A percentile compares a stretch with the other conserved stretches of the same genome.
Conservation (phyloP, 2,113 vertebrate species). For the Rhineura floridana region DNA sequence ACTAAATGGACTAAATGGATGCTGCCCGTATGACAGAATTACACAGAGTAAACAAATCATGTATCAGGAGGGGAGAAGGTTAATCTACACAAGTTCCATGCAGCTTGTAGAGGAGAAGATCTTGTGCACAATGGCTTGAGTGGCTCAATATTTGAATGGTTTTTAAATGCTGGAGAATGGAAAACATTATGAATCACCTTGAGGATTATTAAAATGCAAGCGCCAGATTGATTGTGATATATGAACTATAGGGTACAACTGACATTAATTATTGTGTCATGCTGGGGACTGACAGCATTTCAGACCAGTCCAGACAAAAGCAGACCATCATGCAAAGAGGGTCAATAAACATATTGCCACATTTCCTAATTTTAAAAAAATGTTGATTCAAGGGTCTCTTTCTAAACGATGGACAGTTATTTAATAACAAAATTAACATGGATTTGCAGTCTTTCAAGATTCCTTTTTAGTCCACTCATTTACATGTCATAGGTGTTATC, state of each 20-base stretch:
- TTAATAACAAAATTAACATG: not conserved
- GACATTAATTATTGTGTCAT: not conserved
- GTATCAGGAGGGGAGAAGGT: not conserved
- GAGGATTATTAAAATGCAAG: slow-evolving; percentile 12
- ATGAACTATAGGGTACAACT: not conserved
- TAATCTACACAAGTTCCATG: not conserved
- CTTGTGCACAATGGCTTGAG: not conserved
- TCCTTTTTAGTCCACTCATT: not conserved
- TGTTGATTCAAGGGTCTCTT: not conserved
- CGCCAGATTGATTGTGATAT: not conserved
- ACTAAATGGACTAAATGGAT: too few relatives aligned
- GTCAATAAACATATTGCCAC: too few relatives aligned
- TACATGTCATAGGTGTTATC: not conserved
- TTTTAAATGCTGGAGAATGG: slow-evolving; percentile 15
- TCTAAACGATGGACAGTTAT: not conserved
- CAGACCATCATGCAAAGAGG: not conserved
- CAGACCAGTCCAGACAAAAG: not conserved
- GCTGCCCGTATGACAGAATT: not conserved
- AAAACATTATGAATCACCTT: not conserved
- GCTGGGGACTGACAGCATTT: not conserved
- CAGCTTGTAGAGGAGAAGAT: too few relatives aligned
- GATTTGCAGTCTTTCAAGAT: not conserved
- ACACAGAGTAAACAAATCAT: not conserved
- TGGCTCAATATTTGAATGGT: not conserved
- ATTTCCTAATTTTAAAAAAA: not conserved